Percentiles rank a stretch among this genome's conserved stretches.
Conservation (phyloP, 2,888 invertebrate genomes). For the Leptopterna dolabrata region DNA sequence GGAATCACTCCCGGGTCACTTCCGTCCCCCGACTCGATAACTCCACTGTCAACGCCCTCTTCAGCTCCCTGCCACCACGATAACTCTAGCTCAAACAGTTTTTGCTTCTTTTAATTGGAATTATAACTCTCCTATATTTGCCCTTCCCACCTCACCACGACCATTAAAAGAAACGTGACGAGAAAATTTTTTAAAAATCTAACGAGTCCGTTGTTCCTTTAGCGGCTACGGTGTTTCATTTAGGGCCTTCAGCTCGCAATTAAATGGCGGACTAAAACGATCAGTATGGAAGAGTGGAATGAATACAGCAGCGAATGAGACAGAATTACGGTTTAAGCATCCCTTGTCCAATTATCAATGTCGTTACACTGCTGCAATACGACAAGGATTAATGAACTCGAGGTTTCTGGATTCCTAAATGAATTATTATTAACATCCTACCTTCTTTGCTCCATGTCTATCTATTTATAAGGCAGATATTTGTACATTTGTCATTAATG, state of each 20-base stretch:
- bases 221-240: background rate
- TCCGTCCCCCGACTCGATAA: background rate
- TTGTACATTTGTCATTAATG: no score
- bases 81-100: background rate
- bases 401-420: background rate
- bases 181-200: background rate
- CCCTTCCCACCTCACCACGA: background rate
- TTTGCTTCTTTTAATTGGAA: constrained; percentile 31
- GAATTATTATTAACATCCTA: no score
- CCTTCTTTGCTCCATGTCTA: no score
- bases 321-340: background rate
- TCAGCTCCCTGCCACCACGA: background rate
- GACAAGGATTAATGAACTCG: background rate
- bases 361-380: background rate
- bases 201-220: constrained; percentile 7
- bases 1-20: background rate
- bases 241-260: background rate
- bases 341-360: background rate
- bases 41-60: constrained; percentile 3
- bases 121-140: background rate
- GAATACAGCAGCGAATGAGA: background rate
- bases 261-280: background rate
- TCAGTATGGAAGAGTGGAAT: background rate
- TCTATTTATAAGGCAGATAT: no score
- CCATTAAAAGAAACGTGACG: background rate